phyloP scores from a whole-genome alignment of 1,140 invertebrate genomes.

The Sycophila sp. region DNA sequence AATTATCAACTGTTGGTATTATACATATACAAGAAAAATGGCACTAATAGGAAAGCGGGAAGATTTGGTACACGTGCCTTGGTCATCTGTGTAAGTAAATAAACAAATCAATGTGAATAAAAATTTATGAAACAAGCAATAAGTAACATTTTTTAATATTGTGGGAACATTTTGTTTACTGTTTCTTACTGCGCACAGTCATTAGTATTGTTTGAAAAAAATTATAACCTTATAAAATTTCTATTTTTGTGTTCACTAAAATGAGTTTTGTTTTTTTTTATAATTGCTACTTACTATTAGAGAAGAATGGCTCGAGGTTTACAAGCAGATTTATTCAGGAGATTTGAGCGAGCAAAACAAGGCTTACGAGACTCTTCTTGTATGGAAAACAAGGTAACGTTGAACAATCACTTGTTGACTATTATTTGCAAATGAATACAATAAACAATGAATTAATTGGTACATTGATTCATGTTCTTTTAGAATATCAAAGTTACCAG shows the following conservation, averaged over 20 bases:
- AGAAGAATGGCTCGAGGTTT: constrained; percentile 70
- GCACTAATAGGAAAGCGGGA: constrained; percentile 45
- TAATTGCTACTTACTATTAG: constrained; percentile 54
- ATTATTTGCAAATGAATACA: background rate
- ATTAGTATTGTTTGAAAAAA: background rate
- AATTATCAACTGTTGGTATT: too few species aligned
- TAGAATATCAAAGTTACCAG: constrained; percentile 72
- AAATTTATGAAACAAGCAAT: background rate
- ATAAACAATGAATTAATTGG: background rate
- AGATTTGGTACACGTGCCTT: constrained; percentile 53
- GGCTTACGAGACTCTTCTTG: constrained; percentile 66
- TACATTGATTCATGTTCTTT: background rate
- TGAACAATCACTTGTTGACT: too few species aligned
- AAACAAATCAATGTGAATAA: background rate
- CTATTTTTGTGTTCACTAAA: background rate
- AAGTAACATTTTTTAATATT: background rate
- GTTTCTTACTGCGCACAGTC: too few species aligned
- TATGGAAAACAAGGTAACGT: constrained; percentile 70
- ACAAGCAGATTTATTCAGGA: constrained; percentile 68
- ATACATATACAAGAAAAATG: constrained; percentile 49
- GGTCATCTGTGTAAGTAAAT: constrained; percentile 57
- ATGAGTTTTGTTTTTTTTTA: background rate
- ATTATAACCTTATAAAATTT: background rate
- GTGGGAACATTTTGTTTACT: too few species aligned
- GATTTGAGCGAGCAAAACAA: constrained; percentile 57